Evolutionary conservation across 2,888 invertebrate species (phyloP).

Genomic region (Ptychoptera albimana): DNA sequence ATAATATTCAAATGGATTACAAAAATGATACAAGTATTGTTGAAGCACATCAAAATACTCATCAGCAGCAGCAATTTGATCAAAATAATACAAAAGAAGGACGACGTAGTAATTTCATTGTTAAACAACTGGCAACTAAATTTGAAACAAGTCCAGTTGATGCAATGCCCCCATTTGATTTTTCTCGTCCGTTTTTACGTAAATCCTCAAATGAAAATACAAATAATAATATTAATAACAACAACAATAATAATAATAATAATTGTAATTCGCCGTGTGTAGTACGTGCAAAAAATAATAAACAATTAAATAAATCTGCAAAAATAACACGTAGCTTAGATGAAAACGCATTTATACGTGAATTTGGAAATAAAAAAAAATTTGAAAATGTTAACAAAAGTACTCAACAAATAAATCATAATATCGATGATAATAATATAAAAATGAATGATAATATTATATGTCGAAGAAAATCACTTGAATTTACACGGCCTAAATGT

Average conservation of each 20-base stretch:
- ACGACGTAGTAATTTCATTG: conserved; percentile 31
- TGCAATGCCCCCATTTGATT: conserved; percentile 38
- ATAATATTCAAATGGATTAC: too few species aligned
- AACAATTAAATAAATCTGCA: conserved; percentile 39
- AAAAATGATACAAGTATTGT: too few species aligned
- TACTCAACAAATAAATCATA: conserved; percentile 20
- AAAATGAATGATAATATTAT: conserved; percentile 7
- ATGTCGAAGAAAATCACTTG: conserved; percentile 40
- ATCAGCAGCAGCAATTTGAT: conserved; percentile 17
- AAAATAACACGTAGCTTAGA: conserved; percentile 51
- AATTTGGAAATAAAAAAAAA: conserved; percentile 35
- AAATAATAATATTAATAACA: conserved; percentile 2
- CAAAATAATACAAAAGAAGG: conserved; percentile 13
- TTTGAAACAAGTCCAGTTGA: conserved; percentile 46
- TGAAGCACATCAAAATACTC: conserved; percentile 28
- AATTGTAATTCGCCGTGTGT: conserved; percentile 31
- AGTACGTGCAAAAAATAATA: conserved; percentile 40
- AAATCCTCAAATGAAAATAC: neutral
- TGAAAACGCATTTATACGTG: conserved; percentile 55
- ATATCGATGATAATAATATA: conserved; percentile 17
- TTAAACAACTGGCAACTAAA: conserved; percentile 43
- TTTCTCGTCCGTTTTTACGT: conserved; percentile 20
- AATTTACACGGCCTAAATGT: conserved; percentile 40
- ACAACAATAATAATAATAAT: conserved; percentile 4
- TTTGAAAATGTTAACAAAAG: conserved; percentile 17